phyloP scores from a whole-genome alignment of 2,113 vertebrate genomes.

The Hoplias malabaricus region DNA sequence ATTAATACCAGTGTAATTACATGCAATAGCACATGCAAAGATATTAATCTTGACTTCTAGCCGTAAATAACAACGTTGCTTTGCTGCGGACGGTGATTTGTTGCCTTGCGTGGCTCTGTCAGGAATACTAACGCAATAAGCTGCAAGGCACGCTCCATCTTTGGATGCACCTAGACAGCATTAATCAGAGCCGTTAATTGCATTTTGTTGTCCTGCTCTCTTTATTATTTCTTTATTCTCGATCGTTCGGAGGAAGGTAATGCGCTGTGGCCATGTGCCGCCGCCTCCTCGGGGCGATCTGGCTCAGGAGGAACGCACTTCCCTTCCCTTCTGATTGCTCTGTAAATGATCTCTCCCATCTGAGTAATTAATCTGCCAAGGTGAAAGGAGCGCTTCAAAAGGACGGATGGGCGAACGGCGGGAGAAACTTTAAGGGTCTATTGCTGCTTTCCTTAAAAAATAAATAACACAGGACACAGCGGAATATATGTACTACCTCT shows the following conservation, averaged over 20 bases:
- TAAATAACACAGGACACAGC: background rate
- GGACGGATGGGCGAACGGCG: background rate
- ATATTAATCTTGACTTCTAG: background rate
- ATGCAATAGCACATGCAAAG: background rate
- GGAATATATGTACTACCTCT: too few relatives aligned
- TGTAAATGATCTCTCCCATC: conserved; percentile 5
- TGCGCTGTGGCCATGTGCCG: background rate
- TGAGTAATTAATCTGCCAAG: conserved; percentile 3
- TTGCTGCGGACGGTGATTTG: conserved; percentile 28
- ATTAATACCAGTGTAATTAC: too few relatives aligned
- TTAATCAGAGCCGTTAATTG: conserved; percentile 59
- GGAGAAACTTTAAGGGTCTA: background rate
- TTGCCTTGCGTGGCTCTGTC: conserved; percentile 4
- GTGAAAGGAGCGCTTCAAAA: background rate
- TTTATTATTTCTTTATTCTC: conserved; percentile 30
- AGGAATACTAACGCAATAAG: conserved; percentile 52
- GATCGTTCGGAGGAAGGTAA: background rate
- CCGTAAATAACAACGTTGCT: background rate
- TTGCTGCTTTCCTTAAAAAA: background rate
- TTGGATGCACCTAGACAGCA: conserved; percentile 52
- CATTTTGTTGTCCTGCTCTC: conserved; percentile 40
- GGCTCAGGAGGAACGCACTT: background rate
- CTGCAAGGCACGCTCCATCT: conserved; percentile 57
- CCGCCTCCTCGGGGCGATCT: conserved; percentile 8
- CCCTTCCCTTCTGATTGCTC: background rate